phyloP scores from a whole-genome alignment of 1,140 invertebrate species.

The Thaumetopoea pityocampa region DNA sequence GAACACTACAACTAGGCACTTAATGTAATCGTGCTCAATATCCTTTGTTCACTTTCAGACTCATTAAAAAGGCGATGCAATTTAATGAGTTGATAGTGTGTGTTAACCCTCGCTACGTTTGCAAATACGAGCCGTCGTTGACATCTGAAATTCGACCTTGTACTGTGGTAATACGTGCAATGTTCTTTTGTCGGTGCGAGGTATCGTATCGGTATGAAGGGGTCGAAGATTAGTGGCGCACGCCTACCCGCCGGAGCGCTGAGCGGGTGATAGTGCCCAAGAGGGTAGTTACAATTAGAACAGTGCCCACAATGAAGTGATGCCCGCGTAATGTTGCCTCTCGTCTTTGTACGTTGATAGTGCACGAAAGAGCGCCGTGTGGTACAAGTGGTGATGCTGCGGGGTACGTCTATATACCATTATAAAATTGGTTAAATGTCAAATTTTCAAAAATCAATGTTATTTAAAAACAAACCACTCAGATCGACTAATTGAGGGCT shows the following conservation, averaged over 20 bases:
- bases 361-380: slow-evolving; percentile 43
- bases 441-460: too few species aligned
- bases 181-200: slow-evolving; percentile 31
- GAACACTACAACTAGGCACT: slow-evolving; percentile 56
- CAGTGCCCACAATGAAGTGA: slow-evolving; percentile 74
- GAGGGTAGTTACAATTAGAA: slow-evolving; percentile 77
- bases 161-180: slow-evolving; percentile 23
- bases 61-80: slow-evolving; percentile 76
- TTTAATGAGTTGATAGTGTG: slow-evolving; percentile 76
- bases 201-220: slow-evolving; percentile 61
- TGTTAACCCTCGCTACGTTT: slow-evolving; percentile 69
- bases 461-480: too few species aligned
- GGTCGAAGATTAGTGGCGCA: slow-evolving; percentile 72
- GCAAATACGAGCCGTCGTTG: slow-evolving; percentile 42
- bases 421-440: too few species aligned
- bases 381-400: slow-evolving; percentile 7
- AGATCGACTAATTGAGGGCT: too few species aligned
- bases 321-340: slow-evolving; percentile 68
- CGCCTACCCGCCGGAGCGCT: slow-evolving; percentile 69
- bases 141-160: slow-evolving; percentile 35
- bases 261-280: slow-evolving; percentile 71
- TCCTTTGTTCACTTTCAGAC: slow-evolving; percentile 76
- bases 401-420: too few species aligned
- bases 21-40: slow-evolving; percentile 73
- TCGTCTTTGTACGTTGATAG: slow-evolving; percentile 75